phyloP scores from a whole-genome alignment of 2,888 invertebrate genomes.

The Eudemis profundana region DNA sequence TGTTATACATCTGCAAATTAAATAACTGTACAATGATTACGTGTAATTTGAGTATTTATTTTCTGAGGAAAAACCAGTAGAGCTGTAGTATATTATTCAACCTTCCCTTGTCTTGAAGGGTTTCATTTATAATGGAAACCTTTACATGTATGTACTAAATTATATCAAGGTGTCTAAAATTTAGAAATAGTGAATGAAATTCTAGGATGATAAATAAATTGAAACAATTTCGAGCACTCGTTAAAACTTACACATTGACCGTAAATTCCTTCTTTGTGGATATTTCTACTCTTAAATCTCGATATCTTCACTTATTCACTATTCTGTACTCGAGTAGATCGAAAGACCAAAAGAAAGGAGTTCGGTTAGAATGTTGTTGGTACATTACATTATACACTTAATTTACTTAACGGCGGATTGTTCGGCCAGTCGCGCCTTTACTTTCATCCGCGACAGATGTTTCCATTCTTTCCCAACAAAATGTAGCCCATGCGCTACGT shows the following conservation, averaged over 20 bases:
- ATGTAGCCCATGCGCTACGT: not conserved
- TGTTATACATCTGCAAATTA: not conserved
- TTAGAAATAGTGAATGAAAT: constrained; percentile 83
- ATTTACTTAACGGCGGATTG: constrained; percentile 45
- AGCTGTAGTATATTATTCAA: constrained; percentile 9
- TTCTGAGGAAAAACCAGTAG: constrained; percentile 16
- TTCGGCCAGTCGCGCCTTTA: constrained; percentile 41
- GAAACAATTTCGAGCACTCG: constrained; percentile 83
- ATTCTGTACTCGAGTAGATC: constrained; percentile 77
- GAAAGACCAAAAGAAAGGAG: constrained; percentile 77
- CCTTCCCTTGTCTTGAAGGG: constrained; percentile 14
- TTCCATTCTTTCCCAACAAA: constrained; percentile 7
- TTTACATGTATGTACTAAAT: constrained; percentile 73
- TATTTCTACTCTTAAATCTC: constrained; percentile 73
- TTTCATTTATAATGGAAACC: constrained; percentile 19
- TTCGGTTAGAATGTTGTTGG: constrained; percentile 72
- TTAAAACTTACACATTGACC: constrained; percentile 84
- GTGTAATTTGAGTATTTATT: not conserved
- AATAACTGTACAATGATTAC: not conserved
- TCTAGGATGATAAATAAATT: constrained; percentile 79
- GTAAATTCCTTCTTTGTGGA: constrained; percentile 79
- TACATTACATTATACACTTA: constrained; percentile 49
- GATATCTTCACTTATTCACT: constrained; percentile 77
- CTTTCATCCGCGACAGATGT: constrained; percentile 1
- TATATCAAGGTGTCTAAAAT: constrained; percentile 74